Percentiles rank a stretch among this genome's conserved stretches.
These are phyloP conservation scores for Pogonophryne albipinna DNA, from an alignment of 2,797 vertebrate genomes.

Conservation along the genomic window DNA sequence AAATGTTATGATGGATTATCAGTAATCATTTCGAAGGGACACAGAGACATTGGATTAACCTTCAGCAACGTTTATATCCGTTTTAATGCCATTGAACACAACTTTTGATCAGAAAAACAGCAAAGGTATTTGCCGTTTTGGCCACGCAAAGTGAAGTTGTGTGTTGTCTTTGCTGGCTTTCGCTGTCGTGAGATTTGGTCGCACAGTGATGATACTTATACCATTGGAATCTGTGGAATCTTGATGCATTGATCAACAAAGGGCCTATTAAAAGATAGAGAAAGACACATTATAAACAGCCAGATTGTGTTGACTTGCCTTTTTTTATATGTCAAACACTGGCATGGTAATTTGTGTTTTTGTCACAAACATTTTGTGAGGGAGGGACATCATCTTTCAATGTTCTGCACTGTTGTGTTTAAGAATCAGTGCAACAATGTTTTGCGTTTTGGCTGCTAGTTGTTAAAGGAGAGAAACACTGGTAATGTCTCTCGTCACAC, in stretches of 20 bases:
- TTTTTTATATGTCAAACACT: neutral
- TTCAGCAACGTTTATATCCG: no score
- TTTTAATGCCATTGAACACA: no score
- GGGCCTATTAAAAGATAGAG: neutral
- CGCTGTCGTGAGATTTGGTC: no score
- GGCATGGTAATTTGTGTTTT: neutral
- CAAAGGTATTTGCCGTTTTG: no score
- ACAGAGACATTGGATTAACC: no score
- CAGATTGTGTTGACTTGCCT: neutral
- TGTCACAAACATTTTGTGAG: neutral
- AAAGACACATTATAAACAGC: neutral
- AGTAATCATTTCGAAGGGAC: no score
- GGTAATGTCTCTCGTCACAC: conserved; percentile 10
- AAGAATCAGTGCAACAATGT: neutral
- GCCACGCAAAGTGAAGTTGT: no score
- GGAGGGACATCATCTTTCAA: neutral
- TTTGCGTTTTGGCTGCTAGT: neutral
- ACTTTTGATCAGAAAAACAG: no score
- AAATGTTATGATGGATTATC: no score
- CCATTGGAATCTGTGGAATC: no score
- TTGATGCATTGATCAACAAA: neutral
- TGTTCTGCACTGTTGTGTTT: neutral
- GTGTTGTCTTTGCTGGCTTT: no score
- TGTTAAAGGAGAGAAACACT: conserved; percentile 8
- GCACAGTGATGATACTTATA: no score